Evolutionary conservation across 2,113 vertebrate species (phyloP).

Genomic region (Catharus bicknelli): DNA sequence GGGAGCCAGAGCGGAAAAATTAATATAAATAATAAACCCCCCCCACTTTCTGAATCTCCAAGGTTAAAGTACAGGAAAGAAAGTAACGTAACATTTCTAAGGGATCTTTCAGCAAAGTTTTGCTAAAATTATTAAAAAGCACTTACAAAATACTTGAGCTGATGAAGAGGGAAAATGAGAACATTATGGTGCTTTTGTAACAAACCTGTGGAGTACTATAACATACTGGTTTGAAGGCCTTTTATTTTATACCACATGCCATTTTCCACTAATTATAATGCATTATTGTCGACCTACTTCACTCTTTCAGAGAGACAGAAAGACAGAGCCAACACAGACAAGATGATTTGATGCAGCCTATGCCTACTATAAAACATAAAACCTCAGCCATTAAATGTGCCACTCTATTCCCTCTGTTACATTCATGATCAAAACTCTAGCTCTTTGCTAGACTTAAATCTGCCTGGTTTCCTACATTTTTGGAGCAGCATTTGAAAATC

Average conservation of each 20-base stretch:
- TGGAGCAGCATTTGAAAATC: not conserved
- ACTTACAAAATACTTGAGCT: conserved; percentile 9
- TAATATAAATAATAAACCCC: conserved; percentile 11
- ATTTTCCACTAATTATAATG: conserved; percentile 13
- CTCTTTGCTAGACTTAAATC: not conserved
- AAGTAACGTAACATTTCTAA: conserved; percentile 1
- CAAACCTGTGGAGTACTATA: not conserved
- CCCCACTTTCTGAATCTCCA: not conserved
- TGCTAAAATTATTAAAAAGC: conserved; percentile 11
- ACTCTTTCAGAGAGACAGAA: not conserved
- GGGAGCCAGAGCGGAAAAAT: conserved; percentile 48
- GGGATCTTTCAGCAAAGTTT: not conserved
- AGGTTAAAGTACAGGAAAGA: not conserved
- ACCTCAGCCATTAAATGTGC: not conserved
- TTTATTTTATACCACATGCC: not conserved
- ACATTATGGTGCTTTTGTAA: not conserved
- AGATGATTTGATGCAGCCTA: not conserved
- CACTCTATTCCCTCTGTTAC: conserved; percentile 30
- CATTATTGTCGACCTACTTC: conserved; percentile 3
- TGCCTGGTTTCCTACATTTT: not conserved
- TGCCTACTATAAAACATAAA: conserved; percentile 12
- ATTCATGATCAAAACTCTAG: not conserved
- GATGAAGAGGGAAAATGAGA: conserved; percentile 20
- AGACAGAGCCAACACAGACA: conserved; percentile 15
- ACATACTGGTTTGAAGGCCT: conserved; percentile 14